These are phyloP conservation scores for Drosophila simulans DNA, from an alignment of 1,140 invertebrate species.

Conservation along the genomic window DNA sequence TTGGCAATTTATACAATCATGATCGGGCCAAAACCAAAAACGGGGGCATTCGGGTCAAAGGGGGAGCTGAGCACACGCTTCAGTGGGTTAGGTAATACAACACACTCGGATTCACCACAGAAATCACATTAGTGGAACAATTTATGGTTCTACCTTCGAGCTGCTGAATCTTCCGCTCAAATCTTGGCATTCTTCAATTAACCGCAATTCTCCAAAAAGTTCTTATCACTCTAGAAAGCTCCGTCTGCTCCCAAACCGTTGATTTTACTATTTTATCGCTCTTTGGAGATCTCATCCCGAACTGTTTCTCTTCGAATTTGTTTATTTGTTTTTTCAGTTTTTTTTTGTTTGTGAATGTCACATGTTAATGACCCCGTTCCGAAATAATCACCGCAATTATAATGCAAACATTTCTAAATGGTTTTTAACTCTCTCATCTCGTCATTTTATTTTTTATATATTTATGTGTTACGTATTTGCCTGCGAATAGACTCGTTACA, in stretches of 20 bases:
- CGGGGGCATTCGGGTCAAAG: conserved; percentile 3
- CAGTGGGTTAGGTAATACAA: conserved; percentile 55
- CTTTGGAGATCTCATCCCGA: conserved; percentile 52
- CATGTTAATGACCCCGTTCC: conserved; percentile 76
- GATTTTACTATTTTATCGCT: conserved; percentile 72
- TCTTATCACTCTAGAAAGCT: conserved; percentile 64
- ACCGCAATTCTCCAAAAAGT: conserved; percentile 45
- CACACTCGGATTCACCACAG: conserved; percentile 60
- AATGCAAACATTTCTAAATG: conserved; percentile 73
- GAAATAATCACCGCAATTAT: conserved; percentile 77
- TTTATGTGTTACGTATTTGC: conserved; percentile 23
- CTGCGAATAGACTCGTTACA: conserved; percentile 39
- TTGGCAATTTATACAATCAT: conserved; percentile 61
- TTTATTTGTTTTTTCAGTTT: conserved; percentile 27
- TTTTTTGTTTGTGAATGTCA: conserved; percentile 61
- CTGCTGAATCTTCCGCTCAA: conserved; percentile 47
- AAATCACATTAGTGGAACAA: conserved; percentile 68
- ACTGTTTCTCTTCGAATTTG: conserved; percentile 14
- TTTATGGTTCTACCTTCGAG: conserved; percentile 65
- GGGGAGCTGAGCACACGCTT: conserved; percentile 39
- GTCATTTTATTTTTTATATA: conserved; percentile 18
- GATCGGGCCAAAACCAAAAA: background rate
- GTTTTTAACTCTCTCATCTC: conserved; percentile 31
- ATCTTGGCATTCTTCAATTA: conserved; percentile 73
- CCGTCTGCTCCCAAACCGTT: conserved; percentile 19